Conservation (phyloP, 2,888 invertebrate genomes). For the Salpingus planirostris region DNA sequence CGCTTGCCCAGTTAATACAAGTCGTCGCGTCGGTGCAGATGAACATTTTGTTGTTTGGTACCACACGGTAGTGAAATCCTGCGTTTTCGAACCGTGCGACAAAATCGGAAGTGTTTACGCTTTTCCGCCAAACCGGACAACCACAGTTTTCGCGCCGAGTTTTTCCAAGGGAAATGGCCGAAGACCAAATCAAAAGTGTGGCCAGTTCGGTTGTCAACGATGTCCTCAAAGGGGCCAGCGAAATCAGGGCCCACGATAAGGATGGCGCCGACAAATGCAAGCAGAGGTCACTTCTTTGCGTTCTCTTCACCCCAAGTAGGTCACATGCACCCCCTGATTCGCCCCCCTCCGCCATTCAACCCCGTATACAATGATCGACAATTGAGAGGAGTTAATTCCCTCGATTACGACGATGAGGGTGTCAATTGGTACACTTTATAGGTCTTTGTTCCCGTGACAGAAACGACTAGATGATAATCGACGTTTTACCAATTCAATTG, state of each 20-base stretch:
- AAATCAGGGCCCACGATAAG: constrained; percentile 23
- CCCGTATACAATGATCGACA: no score
- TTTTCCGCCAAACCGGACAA: constrained; percentile 3
- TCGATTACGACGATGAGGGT: no score
- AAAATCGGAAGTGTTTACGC: no score
- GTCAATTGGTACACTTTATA: no score
- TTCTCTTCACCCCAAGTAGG: constrained; percentile 46
- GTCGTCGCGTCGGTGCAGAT: no score
- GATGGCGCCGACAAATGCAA: constrained; percentile 19
- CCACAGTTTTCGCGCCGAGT: no score
- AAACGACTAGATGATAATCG: no score
- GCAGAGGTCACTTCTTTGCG: constrained; percentile 43
- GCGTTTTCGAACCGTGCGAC: no score
- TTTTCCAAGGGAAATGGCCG: constrained; percentile 24
- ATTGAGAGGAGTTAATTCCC: not conserved
- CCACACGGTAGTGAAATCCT: not conserved
- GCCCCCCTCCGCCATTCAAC: not conserved
- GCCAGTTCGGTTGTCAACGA: constrained; percentile 37
- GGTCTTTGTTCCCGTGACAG: no score
- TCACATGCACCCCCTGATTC: no score
- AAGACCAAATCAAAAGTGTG: constrained; percentile 23
- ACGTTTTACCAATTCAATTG: not conserved
- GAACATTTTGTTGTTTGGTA: no score
- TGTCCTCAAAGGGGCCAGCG: constrained; percentile 33
- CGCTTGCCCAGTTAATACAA: constrained; percentile 29